These are phyloP conservation scores for Apodemia hepburni DNA, from an alignment of 2,888 invertebrate species.

Conservation along the genomic window DNA sequence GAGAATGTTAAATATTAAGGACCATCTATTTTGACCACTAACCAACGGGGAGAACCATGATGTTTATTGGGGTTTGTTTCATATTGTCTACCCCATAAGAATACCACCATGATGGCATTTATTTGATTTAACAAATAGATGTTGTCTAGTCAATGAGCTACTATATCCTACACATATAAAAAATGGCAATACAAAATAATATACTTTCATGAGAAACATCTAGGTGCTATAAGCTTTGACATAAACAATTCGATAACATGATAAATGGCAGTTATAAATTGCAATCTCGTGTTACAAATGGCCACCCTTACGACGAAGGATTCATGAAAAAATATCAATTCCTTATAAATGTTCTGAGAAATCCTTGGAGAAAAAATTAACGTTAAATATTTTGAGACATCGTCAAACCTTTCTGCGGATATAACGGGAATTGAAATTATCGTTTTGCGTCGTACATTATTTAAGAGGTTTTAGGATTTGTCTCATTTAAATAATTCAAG, in stretches of 20 bases:
- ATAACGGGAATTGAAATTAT: conserved; percentile 39
- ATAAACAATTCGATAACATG: conserved; percentile 56
- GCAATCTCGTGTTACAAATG: conserved; percentile 63
- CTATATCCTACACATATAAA: not conserved
- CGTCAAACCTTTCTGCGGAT: conserved; percentile 40
- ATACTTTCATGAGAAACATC: not conserved
- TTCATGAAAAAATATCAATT: conserved; percentile 69
- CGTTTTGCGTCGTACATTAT: conserved; percentile 32
- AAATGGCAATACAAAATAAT: not conserved
- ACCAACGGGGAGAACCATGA: no score
- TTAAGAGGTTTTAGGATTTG: conserved; percentile 16
- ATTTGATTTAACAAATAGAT: no score
- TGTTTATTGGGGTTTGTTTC: no score
- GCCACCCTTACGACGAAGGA: conserved; percentile 50
- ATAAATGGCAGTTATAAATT: conserved; percentile 66
- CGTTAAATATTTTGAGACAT: conserved; percentile 39
- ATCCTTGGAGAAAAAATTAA: conserved; percentile 48
- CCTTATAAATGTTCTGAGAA: conserved; percentile 50
- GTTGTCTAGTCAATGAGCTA: no score
- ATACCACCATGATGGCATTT: no score
- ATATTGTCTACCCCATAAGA: no score
- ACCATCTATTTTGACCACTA: no score
- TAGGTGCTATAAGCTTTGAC: conserved; percentile 24
- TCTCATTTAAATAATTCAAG: conserved; percentile 5
- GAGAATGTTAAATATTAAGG: no score